Conservation (phyloP, 2,113 vertebrate genomes). For the Prunella fulvescens region DNA sequence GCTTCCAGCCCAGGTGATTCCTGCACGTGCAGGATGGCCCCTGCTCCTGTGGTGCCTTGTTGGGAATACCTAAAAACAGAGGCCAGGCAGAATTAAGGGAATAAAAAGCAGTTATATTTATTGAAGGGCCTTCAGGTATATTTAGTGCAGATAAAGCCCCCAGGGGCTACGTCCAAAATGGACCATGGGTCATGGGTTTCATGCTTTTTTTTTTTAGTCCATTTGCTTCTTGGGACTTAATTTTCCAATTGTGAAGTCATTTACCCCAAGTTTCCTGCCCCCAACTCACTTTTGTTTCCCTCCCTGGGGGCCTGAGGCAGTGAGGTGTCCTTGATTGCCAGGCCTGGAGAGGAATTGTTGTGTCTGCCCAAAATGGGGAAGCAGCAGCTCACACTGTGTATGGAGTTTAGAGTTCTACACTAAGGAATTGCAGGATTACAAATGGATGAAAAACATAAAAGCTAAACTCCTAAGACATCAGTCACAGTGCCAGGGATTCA, state of each 20-base stretch:
- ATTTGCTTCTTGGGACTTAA: neutral
- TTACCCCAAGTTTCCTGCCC: neutral
- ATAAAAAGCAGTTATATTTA: neutral
- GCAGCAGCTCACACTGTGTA: accelerated
- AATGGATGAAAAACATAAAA: neutral
- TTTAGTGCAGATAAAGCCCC: no score
- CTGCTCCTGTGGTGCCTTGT: neutral
- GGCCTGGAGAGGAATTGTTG: neutral
- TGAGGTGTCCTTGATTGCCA: neutral
- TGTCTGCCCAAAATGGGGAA: accelerated
- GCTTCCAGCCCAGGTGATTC: neutral
- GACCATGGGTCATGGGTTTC: accelerated
- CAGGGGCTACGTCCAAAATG: neutral
- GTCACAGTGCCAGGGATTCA: neutral
- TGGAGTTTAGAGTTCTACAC: neutral
- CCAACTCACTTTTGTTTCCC: neutral
- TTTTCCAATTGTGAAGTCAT: neutral
- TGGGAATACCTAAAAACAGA: neutral
- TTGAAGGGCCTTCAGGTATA: neutral
- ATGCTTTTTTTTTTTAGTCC: neutral
- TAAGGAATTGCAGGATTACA: neutral
- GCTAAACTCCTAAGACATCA: neutral
- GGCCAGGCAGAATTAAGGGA: neutral
- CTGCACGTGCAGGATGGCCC: neutral
- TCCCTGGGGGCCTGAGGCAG: neutral